phyloP scores from a whole-genome alignment of 2,797 vertebrate genomes.

The Protonibea diacanthus region DNA sequence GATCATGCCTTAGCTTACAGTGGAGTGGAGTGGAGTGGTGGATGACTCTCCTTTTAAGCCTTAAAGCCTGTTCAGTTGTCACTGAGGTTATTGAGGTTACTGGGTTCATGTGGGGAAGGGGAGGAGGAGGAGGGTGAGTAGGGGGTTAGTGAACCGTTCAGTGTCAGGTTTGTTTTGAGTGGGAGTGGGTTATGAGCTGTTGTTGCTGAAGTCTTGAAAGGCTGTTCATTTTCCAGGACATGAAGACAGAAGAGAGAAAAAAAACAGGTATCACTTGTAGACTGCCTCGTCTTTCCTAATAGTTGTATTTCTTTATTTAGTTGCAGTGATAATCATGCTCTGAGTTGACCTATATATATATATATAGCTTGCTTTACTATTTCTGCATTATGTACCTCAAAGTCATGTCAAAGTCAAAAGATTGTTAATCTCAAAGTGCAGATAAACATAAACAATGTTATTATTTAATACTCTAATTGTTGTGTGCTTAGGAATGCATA shows the following conservation, averaged over 20 bases:
- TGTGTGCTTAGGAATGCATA: neutral
- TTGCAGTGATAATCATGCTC: neutral
- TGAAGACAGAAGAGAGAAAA: neutral
- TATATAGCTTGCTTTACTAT: neutral
- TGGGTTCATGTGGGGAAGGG: slow-evolving; percentile 51
- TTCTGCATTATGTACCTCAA: neutral
- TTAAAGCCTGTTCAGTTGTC: neutral
- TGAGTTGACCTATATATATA: slow-evolving; percentile 10
- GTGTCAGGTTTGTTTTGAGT: slow-evolving; percentile 54
- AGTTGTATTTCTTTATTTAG: neutral
- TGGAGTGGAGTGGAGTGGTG: neutral
- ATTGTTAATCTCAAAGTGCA: neutral
- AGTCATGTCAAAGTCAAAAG: neutral
- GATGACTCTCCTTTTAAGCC: slow-evolving; percentile 1
- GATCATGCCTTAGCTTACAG: too few relatives aligned
- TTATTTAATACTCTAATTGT: slow-evolving; percentile 5
- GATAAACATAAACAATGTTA: neutral
- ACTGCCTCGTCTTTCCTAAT: neutral
- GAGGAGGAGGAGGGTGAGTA: too few relatives aligned
- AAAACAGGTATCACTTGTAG: neutral
- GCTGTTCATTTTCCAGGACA: neutral
- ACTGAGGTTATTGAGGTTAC: slow-evolving; percentile 48
- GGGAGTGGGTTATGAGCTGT: neutral
- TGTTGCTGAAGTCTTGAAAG: neutral
- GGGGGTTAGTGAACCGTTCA: slow-evolving; percentile 17